These are phyloP conservation scores for Pyrocoelia pectoralis DNA, from an alignment of 2,888 invertebrate genomes.

Conservation along the genomic window DNA sequence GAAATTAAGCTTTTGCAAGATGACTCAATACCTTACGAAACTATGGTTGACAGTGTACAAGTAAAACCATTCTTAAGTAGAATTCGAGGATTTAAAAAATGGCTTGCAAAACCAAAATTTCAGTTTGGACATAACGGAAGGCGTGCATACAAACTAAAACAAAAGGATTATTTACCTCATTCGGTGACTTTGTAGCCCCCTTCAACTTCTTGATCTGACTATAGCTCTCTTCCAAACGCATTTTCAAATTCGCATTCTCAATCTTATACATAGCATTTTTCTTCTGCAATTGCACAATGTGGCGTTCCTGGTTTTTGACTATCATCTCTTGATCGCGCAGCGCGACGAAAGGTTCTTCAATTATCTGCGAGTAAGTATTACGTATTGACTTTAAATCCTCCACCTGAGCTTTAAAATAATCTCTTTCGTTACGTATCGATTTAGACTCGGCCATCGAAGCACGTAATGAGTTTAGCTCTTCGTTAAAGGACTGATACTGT, in stretches of 20 bases:
- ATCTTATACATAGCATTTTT: background rate
- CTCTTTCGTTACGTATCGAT: conserved; percentile 29
- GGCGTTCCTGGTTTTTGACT: background rate
- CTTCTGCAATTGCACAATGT: background rate
- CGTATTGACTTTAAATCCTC: conserved; percentile 26
- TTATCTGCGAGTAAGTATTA: background rate
- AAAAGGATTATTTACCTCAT: background rate
- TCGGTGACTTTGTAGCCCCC: background rate
- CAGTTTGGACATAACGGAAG: no score
- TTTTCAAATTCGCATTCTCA: background rate
- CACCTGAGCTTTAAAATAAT: conserved; percentile 24
- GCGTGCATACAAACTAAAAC: background rate
- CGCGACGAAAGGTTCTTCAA: background rate
- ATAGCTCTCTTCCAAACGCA: background rate
- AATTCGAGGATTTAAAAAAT: no score
- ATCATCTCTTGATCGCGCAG: background rate
- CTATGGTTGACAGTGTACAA: no score
- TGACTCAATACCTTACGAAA: no score
- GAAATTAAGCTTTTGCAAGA: no score
- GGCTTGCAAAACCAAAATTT: no score
- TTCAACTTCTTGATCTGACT: background rate
- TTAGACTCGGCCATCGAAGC: conserved; percentile 14
- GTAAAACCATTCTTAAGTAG: no score
- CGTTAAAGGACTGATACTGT: conserved; percentile 14
- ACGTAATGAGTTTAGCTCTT: conserved; percentile 18